A percentile compares a stretch with the other conserved stretches of the same genome.
Evolutionary conservation across 2,797 vertebrate genomes (phyloP).

Genomic region (Labroides dimidiatus): DNA sequence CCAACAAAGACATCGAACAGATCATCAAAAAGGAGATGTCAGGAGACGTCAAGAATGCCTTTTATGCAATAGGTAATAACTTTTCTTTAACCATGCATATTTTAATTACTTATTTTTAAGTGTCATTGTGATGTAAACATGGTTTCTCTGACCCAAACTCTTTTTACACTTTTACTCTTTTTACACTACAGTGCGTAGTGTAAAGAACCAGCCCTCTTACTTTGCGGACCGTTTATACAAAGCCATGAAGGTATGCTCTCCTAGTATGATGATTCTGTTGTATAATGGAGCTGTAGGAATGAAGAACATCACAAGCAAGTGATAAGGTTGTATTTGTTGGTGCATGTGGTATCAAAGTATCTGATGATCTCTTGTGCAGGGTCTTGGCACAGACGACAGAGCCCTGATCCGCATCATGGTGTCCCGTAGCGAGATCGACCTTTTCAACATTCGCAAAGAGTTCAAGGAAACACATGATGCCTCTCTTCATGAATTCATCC

Average conservation of each 20-base stretch:
- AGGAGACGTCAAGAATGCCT: conserved; percentile 90
- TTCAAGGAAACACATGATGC: conserved; percentile 92
- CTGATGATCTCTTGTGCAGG: conserved; percentile 78
- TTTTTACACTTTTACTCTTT: conserved; percentile 35
- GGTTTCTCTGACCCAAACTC: conserved; percentile 11
- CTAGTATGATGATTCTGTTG: not conserved
- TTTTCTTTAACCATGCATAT: not conserved
- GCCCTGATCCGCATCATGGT: conserved; percentile 95
- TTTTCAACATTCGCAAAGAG: conserved; percentile 93
- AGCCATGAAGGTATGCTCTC: conserved; percentile 94
- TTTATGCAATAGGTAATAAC: conserved; percentile 91
- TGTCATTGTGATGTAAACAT: conserved; percentile 5
- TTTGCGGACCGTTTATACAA: conserved; percentile 96
- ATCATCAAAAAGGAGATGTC: conserved; percentile 97
- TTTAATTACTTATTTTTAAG: not conserved
- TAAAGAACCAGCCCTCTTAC: conserved; percentile 96
- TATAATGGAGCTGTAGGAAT: conserved; percentile 10
- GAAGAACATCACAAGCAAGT: not conserved
- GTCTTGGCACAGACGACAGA: conserved; percentile 93
- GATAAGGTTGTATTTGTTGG: conserved; percentile 17
- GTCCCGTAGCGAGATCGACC: conserved; percentile 92
- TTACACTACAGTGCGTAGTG: conserved; percentile 88
- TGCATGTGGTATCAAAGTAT: conserved; percentile 15
- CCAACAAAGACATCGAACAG: conserved; percentile 95
- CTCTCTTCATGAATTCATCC: conserved; percentile 93